These are phyloP conservation scores for Zeugodacus cucurbitae DNA, from an alignment of 1,140 invertebrate species.

Conservation along the genomic window DNA sequence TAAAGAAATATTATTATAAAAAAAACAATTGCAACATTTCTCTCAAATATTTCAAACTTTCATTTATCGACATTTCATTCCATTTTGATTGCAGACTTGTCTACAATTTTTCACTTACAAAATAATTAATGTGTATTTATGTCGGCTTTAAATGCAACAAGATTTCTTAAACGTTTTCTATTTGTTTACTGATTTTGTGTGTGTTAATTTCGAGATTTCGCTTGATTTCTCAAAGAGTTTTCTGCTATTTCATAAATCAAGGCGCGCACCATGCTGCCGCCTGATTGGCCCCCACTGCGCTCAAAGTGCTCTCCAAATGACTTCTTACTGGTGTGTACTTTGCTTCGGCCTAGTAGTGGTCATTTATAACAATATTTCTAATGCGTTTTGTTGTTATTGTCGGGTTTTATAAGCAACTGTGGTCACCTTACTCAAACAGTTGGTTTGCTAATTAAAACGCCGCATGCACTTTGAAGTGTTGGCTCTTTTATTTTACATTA, in stretches of 20 bases:
- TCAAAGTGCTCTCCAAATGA: background rate
- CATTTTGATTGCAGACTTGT: background rate
- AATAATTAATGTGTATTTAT: conserved; percentile 14
- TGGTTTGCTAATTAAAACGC: conserved; percentile 14
- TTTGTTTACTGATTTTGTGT: background rate
- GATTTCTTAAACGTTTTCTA: background rate
- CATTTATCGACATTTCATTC: no score
- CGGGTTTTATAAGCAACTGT: background rate
- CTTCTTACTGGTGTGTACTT: background rate
- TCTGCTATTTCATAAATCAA: conserved; percentile 4
- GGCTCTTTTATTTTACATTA: background rate
- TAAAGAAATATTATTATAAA: no score
- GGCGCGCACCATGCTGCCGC: background rate
- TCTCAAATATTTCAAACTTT: no score
- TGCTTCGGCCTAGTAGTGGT: background rate
- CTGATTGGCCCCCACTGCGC: conserved; percentile 22
- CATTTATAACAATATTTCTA: background rate
- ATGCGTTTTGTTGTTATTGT: background rate
- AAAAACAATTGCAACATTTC: no score
- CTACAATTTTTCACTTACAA: background rate
- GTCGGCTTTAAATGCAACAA: background rate
- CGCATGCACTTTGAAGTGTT: background rate
- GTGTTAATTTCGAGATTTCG: background rate
- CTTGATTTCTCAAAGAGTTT: background rate
- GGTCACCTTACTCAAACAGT: background rate